Conservation (phyloP, 2,888 invertebrate species). For the Acrobasis suavella region DNA sequence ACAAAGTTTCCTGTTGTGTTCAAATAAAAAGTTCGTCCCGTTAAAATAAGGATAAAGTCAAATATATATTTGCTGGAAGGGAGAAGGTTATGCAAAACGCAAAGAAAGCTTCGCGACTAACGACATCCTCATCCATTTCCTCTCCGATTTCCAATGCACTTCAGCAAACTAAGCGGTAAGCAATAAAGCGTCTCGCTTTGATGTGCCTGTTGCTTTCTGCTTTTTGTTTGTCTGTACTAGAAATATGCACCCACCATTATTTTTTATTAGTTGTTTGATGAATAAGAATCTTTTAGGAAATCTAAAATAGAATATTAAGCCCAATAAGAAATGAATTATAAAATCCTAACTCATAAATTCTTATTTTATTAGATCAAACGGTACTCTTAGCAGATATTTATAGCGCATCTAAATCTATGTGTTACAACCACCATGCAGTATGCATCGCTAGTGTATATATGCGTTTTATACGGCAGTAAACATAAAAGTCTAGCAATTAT, state of each 20-base stretch:
- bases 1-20: background rate
- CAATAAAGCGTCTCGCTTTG: conserved; percentile 22
- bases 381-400: background rate
- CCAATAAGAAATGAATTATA: background rate
- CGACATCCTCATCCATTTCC: conserved; percentile 13
- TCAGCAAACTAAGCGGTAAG: conserved; percentile 17
- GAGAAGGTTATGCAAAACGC: background rate
- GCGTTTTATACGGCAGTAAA: too few relatives aligned
- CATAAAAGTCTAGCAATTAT: too few relatives aligned
- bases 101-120: conserved; percentile 7
- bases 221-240: conserved; percentile 11
- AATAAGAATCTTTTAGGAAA: background rate
- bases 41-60: background rate
- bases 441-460: too few relatives aligned
- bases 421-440: background rate
- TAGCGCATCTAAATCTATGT: background rate
- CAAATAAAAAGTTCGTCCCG: background rate
- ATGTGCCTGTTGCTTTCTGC: conserved; percentile 14
- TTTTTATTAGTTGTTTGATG: too few relatives aligned
- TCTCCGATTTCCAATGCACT: conserved; percentile 7
- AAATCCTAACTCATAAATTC: conserved; percentile 2
- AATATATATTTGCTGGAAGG: background rate
- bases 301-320: background rate
- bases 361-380: conserved; percentile 1
- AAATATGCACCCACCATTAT: background rate